Percentiles rank a stretch among this genome's conserved stretches.
Evolutionary conservation across 1,140 invertebrate genomes (phyloP).

Genomic region (Papilio aristodemus): DNA sequence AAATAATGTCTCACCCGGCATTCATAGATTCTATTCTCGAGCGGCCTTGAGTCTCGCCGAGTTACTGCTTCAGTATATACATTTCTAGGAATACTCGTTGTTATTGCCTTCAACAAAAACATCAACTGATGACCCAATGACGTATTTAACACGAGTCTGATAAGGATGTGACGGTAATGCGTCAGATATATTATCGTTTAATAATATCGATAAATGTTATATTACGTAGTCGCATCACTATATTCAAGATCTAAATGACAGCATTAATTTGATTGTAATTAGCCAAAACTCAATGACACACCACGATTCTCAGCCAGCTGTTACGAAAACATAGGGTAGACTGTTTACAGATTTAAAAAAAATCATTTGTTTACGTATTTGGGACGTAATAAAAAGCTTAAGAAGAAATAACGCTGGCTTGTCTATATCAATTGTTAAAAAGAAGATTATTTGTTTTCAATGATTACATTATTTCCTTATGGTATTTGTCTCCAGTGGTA

Average conservation of each 20-base stretch:
- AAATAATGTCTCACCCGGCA: conserved; percentile 58
- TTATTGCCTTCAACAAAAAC: conserved; percentile 36
- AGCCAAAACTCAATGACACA: too few species aligned
- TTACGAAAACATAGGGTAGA: too few species aligned
- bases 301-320: too few species aligned
- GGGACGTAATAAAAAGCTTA: too few species aligned
- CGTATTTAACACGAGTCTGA: conserved; percentile 16
- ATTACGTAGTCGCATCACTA: not conserved
- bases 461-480: too few species aligned
- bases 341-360: too few species aligned
- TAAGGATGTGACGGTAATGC: conserved; percentile 9
- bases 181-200: not conserved
- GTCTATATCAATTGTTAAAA: too few species aligned
- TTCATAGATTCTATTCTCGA: conserved; percentile 63
- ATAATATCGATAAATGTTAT: not conserved
- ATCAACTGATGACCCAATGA: conserved; percentile 15
- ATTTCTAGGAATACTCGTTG: conserved; percentile 48
- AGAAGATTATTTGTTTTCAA: too few species aligned
- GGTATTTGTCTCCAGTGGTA: too few species aligned
- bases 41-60: conserved; percentile 59
- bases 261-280: too few species aligned
- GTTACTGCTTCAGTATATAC: conserved; percentile 42
- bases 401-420: too few species aligned
- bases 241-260: not conserved
- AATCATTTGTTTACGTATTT: too few species aligned